Evolutionary conservation across 2,888 invertebrate genomes (phyloP).

Genomic region (Diarsia brunnea): DNA sequence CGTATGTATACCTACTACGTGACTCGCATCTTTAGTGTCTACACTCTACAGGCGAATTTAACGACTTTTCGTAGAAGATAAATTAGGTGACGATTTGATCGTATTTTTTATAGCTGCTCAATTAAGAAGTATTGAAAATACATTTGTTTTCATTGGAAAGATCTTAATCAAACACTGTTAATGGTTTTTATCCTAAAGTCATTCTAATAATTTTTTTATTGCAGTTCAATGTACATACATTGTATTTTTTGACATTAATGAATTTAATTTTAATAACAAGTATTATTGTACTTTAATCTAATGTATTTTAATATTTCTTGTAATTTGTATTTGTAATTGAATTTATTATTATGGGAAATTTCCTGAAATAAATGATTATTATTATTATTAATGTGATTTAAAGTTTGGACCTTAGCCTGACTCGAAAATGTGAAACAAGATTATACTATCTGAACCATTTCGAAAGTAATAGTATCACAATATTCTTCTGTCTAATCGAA

Average conservation of each 20-base stretch:
- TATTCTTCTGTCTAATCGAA: not conserved
- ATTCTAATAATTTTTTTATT: not conserved
- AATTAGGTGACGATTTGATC: conserved; percentile 38
- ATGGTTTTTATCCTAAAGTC: not conserved
- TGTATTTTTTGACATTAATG: too few relatives aligned
- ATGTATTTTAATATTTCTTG: too few relatives aligned
- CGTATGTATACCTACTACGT: conserved; percentile 26
- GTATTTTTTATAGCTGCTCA: conserved; percentile 21
- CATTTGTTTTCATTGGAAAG: not conserved
- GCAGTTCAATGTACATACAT: too few relatives aligned
- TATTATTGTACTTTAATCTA: too few relatives aligned
- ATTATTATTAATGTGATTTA: too few relatives aligned
- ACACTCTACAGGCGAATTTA: conserved; percentile 6
- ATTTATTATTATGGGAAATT: too few relatives aligned
- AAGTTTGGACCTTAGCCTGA: not conserved
- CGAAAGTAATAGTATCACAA: not conserved
- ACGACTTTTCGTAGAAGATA: conserved; percentile 49
- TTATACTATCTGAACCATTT: not conserved
- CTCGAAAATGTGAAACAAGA: not conserved
- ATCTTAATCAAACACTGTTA: not conserved
- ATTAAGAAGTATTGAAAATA: conserved; percentile 16
- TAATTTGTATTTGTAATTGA: too few relatives aligned
- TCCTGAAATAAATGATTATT: too few relatives aligned
- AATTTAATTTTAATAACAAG: too few relatives aligned
- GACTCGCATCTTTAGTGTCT: conserved; percentile 23